Conservation (phyloP, 2,113 vertebrate genomes). For the Colinus virginianus region DNA sequence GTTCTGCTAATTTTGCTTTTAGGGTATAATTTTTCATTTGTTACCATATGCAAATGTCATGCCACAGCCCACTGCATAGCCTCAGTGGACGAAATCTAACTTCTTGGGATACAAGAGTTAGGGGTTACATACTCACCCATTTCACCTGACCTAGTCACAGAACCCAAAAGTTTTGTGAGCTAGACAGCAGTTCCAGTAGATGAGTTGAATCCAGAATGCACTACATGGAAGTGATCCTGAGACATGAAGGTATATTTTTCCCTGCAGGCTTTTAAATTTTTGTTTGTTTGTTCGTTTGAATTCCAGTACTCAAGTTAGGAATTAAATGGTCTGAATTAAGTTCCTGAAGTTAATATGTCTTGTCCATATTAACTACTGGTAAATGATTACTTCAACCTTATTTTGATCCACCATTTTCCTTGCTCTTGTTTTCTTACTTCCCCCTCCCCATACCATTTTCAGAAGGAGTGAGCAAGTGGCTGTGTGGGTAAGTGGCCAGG, state of each 20-base stretch:
- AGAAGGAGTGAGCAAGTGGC: rapidly evolving
- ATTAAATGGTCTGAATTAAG: not conserved
- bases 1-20: not conserved
- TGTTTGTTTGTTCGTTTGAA: not conserved
- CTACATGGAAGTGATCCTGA: not conserved
- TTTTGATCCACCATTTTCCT: not conserved
- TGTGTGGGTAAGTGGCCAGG: not conserved
- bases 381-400: not conserved
- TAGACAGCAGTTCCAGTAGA: not conserved
- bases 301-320: not conserved
- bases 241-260: not conserved
- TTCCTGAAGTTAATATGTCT: not conserved
- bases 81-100: not conserved
- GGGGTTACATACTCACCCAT: not conserved
- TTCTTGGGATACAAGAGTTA: not conserved
- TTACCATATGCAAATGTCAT: not conserved
- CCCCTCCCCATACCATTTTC: not conserved
- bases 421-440: not conserved
- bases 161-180: not conserved
- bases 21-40: not conserved
- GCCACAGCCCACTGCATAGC: not conserved
- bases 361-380: not conserved
- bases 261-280: not conserved
- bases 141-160: not conserved
- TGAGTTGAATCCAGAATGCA: not conserved